Evolutionary conservation across 2,888 invertebrate species (phyloP).

Genomic region (Archaeoteleia sp.): DNA sequence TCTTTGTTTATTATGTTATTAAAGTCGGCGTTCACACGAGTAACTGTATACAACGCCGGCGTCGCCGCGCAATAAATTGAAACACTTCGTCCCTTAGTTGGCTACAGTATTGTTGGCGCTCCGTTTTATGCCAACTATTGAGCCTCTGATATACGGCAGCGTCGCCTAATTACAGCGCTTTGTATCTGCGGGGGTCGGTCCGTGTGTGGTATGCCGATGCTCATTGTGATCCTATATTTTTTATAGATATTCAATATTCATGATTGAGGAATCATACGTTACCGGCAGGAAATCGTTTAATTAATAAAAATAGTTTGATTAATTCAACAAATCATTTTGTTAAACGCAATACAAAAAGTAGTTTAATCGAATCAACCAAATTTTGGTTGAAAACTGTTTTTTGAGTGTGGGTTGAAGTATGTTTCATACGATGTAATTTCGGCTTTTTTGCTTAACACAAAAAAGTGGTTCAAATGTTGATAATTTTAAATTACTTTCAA

Average conservation of each 20-base stretch:
- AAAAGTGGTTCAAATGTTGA: no score
- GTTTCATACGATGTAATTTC: no score
- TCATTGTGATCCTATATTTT: background rate
- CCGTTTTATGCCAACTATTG: constrained; percentile 33
- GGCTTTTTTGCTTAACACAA: no score
- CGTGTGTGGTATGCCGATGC: constrained; percentile 1
- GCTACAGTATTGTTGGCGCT: constrained; percentile 36
- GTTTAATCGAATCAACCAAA: no score
- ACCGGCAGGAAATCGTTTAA: constrained; percentile 9
- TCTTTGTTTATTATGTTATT: constrained; percentile 68
- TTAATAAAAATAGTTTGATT: no score
- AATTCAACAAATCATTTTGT: no score
- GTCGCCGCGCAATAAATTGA: constrained; percentile 56
- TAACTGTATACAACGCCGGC: constrained; percentile 52
- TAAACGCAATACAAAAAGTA: no score
- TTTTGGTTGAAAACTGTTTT: no score
- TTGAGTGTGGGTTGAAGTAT: no score
- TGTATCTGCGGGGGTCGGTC: constrained; percentile 17
- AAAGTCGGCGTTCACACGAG: constrained; percentile 56
- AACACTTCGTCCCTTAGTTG: constrained; percentile 57
- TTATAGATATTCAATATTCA: background rate
- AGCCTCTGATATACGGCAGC: constrained; percentile 23
- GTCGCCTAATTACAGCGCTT: constrained; percentile 33
- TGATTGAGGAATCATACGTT: background rate
- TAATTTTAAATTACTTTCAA: no score